Evolutionary conservation across 2,797 vertebrate genomes (phyloP), one percentile per base, ranked within the genome.

Genomic region (Bryconaethiops microstoma): DNA sequence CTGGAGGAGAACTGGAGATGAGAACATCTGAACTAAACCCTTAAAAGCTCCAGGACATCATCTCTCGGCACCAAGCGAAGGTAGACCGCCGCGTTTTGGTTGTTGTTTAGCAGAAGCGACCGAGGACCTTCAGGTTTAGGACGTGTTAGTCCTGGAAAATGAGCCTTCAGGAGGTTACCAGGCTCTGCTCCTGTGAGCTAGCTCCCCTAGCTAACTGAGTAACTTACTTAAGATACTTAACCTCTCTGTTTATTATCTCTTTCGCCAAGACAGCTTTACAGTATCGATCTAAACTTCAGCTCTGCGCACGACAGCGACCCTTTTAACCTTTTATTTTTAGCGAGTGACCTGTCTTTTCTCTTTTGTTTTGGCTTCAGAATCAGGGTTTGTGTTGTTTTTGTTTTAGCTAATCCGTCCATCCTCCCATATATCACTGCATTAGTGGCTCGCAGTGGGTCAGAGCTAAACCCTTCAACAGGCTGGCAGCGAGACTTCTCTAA

Each of bases 11-110:
- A 63, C 68, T 78, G 55, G 59, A 77, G 79, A 88, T 89, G 89
- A 90, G 88, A 89, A 87, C 91, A 60, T 63, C 78, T 35, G 87
- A 79, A 60, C 1, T 10, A 45, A n/a, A 40, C 35, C 14, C 17
- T 16, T 75, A 5, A 7, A 12, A 35, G 13, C 76, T 81, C 29
- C 48, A 55, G 76, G 57, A 21, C 78, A 68, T n/a, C 69, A 17
- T 68, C 23, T n/a, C n/a, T 40, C 40, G 57, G 86, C 88, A 88
- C 90, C 64, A 86, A 82, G 62, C 42, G 9, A 35, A 48, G 48
- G 14, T 81, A 72, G 50, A 63, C 16, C 29, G 7, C 9, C 13
- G 29, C 9, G 0, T 59, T 25, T 14, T 64, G 9, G 6, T 0
- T 17, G 14, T 23, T 1, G 64, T 60, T 50, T 17, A 68, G 29